Percentiles rank a stretch among this genome's conserved stretches.
Evolutionary conservation across 2,113 vertebrate genomes (phyloP).

Genomic region (Anhinga anhinga): DNA sequence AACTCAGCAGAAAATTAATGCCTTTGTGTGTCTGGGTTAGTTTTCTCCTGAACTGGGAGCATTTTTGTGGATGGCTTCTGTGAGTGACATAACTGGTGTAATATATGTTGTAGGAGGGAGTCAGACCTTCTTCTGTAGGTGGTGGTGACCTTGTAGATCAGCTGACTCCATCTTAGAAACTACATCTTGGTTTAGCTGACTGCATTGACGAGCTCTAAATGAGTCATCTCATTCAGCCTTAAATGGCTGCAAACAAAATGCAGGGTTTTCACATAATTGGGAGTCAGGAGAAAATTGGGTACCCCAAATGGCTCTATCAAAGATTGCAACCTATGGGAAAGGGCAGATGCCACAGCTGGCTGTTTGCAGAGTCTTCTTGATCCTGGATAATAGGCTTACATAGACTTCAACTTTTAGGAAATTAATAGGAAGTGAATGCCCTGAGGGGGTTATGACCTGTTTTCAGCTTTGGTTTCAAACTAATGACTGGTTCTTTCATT

Average conservation of each 20-base stretch:
- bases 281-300: neutral
- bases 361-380: neutral
- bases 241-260: neutral
- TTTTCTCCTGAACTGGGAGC: neutral
- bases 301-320: neutral
- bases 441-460: neutral
- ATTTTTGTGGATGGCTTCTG: neutral
- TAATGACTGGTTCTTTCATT: neutral
- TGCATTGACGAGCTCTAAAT: neutral
- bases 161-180: neutral
- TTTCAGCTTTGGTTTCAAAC: slow-evolving; percentile 13
- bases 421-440: neutral
- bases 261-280: neutral
- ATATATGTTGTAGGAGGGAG: neutral
- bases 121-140: neutral
- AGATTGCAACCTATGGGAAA: neutral
- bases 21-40: neutral
- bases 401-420: neutral
- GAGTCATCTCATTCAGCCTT: neutral
- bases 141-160: neutral
- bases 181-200: neutral
- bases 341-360: neutral
- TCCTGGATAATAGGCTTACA: neutral
- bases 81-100: neutral
- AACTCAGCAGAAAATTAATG: neutral